These are phyloP conservation scores for Coregonus sp. DNA, from an alignment of 2,797 vertebrate genomes.

Conservation along the genomic window DNA sequence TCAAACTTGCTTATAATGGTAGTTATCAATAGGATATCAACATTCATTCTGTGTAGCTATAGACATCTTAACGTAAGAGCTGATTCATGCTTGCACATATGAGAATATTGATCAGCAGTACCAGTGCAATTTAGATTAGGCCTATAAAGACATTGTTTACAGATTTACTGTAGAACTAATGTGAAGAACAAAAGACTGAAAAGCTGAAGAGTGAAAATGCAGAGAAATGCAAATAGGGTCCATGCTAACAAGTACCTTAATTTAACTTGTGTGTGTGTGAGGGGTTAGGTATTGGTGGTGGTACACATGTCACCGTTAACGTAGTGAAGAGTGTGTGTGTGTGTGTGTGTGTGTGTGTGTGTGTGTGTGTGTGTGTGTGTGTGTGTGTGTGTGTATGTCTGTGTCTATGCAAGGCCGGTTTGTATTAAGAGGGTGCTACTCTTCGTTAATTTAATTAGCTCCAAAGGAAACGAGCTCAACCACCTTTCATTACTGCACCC, in stretches of 20 bases:
- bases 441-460: slow-evolving; percentile 62
- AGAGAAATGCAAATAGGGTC: too few species aligned
- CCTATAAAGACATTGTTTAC: too few species aligned
- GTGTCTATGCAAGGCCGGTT: slow-evolving; percentile 31
- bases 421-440: slow-evolving; percentile 48
- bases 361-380: not conserved
- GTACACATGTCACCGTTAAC: too few species aligned
- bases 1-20: not conserved
- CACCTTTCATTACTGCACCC: slow-evolving; percentile 62
- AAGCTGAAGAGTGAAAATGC: not conserved
- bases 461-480: slow-evolving; percentile 59
- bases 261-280: not conserved
- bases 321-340: not conserved
- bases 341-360: slow-evolving; percentile 12
- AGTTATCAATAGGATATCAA: not conserved
- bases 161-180: too few species aligned
- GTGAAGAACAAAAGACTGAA: too few species aligned
- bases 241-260: too few species aligned
- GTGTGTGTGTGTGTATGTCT: not conserved
- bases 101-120: too few species aligned
- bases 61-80: too few species aligned
- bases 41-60: not conserved
- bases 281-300: not conserved
- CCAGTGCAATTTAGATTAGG: too few species aligned
- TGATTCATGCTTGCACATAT: too few species aligned